Conservation (phyloP, 2,113 vertebrate species). For the Stigmatopora argus region DNA sequence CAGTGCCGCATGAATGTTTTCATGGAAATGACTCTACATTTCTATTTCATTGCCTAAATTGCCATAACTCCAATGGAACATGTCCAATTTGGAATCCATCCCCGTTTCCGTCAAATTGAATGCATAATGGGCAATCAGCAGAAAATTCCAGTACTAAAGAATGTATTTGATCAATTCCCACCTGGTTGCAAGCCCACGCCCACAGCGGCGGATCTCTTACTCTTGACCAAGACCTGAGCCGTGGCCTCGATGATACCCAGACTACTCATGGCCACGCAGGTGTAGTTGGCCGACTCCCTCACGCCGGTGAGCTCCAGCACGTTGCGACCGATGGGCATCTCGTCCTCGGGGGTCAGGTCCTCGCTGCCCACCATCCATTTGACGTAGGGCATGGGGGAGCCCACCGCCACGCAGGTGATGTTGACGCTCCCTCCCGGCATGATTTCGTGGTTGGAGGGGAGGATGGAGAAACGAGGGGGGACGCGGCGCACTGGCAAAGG, state of each 20-base stretch:
- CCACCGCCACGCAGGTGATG: slow-evolving; percentile 97
- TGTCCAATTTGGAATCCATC: too few relatives aligned
- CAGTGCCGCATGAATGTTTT: too few relatives aligned
- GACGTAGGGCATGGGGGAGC: slow-evolving; percentile 96
- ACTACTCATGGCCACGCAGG: slow-evolving; percentile 97
- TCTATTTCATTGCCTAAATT: neutral
- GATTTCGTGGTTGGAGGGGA: slow-evolving; percentile 92
- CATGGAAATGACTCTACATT: too few relatives aligned
- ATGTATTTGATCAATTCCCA: neutral
- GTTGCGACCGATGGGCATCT: slow-evolving; percentile 94
- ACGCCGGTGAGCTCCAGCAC: slow-evolving; percentile 93
- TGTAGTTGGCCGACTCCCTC: slow-evolving; percentile 96
- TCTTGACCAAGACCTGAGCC: slow-evolving; percentile 95
- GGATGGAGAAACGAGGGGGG: slow-evolving; percentile 94
- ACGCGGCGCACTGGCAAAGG: slow-evolving; percentile 87
- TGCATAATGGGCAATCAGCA: too few relatives aligned
- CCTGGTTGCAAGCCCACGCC: neutral
- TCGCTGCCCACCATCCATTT: slow-evolving; percentile 97
- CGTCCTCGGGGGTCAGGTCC: slow-evolving; percentile 92
- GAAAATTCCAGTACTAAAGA: neutral
- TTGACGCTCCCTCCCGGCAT: slow-evolving; percentile 97
- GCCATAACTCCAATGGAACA: neutral
- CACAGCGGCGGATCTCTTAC: slow-evolving; percentile 68
- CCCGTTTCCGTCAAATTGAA: too few relatives aligned
- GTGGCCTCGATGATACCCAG: slow-evolving; percentile 92